These are phyloP conservation scores for Drosophila oshimai DNA, from an alignment of 1,140 invertebrate species.

Conservation along the genomic window DNA sequence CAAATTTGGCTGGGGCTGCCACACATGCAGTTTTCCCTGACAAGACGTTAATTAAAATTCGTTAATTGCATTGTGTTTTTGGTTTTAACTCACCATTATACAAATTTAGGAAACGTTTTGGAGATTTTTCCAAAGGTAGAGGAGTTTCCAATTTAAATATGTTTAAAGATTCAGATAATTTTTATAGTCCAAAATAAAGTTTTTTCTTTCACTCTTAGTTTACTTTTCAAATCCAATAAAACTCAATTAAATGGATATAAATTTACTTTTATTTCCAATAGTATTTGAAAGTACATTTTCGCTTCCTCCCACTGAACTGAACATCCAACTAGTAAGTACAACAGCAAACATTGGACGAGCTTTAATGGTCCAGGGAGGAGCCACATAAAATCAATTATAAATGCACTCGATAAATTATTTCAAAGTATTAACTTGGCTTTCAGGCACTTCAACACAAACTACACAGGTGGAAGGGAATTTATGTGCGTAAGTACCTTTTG, in stretches of 20 bases:
- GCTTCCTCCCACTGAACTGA: not conserved
- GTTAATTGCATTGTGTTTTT: not conserved
- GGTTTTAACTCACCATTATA: too few species aligned
- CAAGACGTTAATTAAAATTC: conserved; percentile 14
- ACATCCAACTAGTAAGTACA: conserved; percentile 1
- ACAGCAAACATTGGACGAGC: not conserved
- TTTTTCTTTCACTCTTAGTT: not conserved
- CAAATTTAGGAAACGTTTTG: not conserved
- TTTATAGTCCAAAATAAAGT: too few species aligned
- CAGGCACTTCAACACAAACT: conserved; percentile 56
- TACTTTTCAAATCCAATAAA: not conserved
- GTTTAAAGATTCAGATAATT: too few species aligned
- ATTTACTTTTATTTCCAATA: not conserved
- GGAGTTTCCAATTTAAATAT: too few species aligned
- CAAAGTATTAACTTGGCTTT: conserved; percentile 64
- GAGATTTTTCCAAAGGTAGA: not conserved
- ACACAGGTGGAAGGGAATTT: conserved; percentile 1
- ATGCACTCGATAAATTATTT: conserved; percentile 75
- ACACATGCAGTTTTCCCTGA: not conserved
- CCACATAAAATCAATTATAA: conserved; percentile 66
- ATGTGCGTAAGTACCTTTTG: conserved; percentile 5
- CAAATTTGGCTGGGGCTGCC: not conserved
- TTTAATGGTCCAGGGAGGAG: conserved; percentile 1
- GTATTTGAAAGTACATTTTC: conserved; percentile 29
- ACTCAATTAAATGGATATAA: conserved; percentile 25